Evolutionary conservation across 2,888 invertebrate species (phyloP).

Genomic region (Rhabditoides inermis): DNA sequence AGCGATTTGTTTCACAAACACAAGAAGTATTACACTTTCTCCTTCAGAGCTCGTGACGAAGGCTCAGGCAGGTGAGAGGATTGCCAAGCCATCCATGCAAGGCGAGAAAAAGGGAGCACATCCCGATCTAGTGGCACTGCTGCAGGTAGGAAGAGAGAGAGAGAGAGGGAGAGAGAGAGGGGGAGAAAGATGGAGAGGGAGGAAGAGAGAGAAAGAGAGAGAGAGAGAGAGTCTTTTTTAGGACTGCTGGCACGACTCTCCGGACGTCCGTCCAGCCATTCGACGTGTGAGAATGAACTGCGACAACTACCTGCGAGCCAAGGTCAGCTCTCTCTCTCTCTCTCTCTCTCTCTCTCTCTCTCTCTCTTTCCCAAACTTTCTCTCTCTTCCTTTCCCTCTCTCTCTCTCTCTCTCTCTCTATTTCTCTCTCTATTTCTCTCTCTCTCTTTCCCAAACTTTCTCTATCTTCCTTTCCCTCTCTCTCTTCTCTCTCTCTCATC

Average conservation of each 20-base stretch:
- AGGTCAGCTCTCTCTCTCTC: too few relatives aligned
- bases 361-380: too few relatives aligned
- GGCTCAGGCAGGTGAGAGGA: conserved; percentile 25
- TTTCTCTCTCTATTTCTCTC: too few relatives aligned
- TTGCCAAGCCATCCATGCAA: conserved; percentile 22
- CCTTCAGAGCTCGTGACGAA: conserved; percentile 24
- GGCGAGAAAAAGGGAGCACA: conserved; percentile 16
- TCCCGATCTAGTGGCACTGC: conserved; percentile 25
- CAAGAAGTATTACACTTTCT: background rate
- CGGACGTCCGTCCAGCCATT: conserved; percentile 32
- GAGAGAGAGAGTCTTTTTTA: conserved; percentile 1
- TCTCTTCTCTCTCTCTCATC: too few relatives aligned
- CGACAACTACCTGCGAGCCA: conserved; percentile 22
- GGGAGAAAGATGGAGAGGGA: background rate
- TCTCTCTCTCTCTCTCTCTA: too few relatives aligned
- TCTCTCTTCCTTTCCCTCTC: too few relatives aligned
- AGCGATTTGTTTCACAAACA: conserved; percentile 6
- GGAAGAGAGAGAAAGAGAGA: too few relatives aligned
- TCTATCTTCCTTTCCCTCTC: too few relatives aligned
- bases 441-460: too few relatives aligned
- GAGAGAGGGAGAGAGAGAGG: background rate
- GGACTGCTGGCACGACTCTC: conserved; percentile 32
- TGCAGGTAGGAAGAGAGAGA: too few relatives aligned
- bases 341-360: too few relatives aligned
- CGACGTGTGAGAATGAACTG: conserved; percentile 40